phyloP scores from a whole-genome alignment of 2,888 invertebrate species.

The Eubasilissa splendida region DNA sequence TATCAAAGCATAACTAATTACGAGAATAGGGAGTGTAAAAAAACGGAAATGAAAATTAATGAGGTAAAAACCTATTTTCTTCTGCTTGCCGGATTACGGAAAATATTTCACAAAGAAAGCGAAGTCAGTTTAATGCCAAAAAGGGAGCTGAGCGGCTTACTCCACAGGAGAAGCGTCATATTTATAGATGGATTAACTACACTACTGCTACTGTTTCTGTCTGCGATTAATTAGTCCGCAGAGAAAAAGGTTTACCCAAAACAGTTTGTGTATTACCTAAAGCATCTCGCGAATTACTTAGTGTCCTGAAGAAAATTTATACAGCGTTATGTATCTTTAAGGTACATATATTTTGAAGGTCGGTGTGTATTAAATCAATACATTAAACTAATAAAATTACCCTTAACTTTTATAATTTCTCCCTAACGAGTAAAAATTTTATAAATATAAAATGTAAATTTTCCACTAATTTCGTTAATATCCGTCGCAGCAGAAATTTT shows the following conservation, averaged over 20 bases:
- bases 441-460: too few species aligned
- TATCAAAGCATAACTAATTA: constrained; percentile 54
- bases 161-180: constrained; percentile 49
- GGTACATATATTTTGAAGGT: too few species aligned
- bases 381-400: too few species aligned
- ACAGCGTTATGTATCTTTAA: too few species aligned
- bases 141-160: constrained; percentile 50
- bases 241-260: constrained; percentile 14
- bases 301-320: too few species aligned
- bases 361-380: too few species aligned
- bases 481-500: too few species aligned
- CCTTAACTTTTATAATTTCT: too few species aligned
- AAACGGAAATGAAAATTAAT: constrained; percentile 58
- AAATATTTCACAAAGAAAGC: constrained; percentile 55
- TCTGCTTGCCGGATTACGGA: constrained; percentile 53
- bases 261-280: not conserved
- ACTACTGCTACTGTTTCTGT: constrained; percentile 33
- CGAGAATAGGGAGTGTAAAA: constrained; percentile 50
- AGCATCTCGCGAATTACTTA: too few species aligned
- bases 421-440: too few species aligned
- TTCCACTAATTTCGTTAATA: too few species aligned
- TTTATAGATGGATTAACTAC: constrained; percentile 57
- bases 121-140: constrained; percentile 56
- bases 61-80: constrained; percentile 58
- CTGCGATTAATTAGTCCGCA: constrained; percentile 50